Percentiles rank a stretch among this genome's conserved stretches.
These are phyloP conservation scores for Gallinago solitaria DNA, from an alignment of 2,797 vertebrate species.

Conservation along the genomic window DNA sequence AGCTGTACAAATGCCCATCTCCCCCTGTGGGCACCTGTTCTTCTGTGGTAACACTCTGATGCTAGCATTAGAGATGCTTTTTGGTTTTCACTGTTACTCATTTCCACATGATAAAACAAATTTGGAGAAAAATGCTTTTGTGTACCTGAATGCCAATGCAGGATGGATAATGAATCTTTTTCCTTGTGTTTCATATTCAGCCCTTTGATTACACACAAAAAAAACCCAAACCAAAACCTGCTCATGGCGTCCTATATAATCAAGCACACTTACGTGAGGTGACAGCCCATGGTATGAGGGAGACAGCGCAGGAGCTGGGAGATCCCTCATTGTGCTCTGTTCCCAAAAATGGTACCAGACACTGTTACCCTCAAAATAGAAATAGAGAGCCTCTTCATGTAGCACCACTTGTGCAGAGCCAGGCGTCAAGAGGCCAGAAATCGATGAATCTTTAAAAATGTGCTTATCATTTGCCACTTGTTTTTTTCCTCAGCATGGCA, in stretches of 20 bases:
- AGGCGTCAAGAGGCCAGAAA: not conserved
- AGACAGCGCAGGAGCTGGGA: accelerated
- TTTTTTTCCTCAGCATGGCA: not conserved
- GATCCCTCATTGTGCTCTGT: not conserved
- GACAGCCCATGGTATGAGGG: not conserved
- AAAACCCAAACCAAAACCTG: not conserved
- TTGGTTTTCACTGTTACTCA: not conserved
- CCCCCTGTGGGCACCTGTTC: accelerated
- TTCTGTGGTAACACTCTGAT: not conserved
- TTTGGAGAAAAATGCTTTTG: not conserved
- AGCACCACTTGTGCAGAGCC: not conserved
- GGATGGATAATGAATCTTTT: not conserved
- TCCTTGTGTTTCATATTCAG: not conserved
- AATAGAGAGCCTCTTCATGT: not conserved
- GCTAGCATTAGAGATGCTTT: not conserved
- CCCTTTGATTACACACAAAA: not conserved
- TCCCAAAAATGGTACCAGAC: not conserved
- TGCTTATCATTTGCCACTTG: not conserved
- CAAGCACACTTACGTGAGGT: not conserved
- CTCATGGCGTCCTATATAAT: not conserved
- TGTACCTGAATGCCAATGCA: not conserved
- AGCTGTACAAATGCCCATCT: not conserved
- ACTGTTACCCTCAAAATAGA: not conserved
- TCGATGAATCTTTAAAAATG: not conserved
- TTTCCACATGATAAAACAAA: not conserved